Evolutionary conservation across 2,888 invertebrate species (phyloP).

Genomic region (Acronicta psi): DNA sequence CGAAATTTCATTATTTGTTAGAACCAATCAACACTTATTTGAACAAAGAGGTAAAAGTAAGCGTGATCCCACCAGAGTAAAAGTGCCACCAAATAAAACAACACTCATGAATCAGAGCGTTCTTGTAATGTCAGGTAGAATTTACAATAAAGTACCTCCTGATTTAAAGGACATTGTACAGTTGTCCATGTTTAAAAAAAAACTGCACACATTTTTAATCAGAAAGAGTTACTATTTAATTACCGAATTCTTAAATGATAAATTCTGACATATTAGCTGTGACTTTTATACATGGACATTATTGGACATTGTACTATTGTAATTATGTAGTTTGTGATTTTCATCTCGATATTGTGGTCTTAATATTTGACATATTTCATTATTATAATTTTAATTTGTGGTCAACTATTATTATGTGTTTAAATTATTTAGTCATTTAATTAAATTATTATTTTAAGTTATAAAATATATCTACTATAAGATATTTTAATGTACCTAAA

Average conservation of each 20-base stretch:
- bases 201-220: neutral
- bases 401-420: too few relatives aligned
- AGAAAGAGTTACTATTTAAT: neutral
- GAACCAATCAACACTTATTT: neutral
- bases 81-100: constrained; percentile 1
- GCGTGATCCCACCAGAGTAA: constrained; percentile 1
- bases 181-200: neutral
- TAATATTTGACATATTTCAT: too few relatives aligned
- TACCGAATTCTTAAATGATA: constrained; percentile 2
- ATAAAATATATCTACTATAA: too few relatives aligned
- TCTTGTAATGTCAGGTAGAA: neutral
- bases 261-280: too few relatives aligned
- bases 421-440: too few relatives aligned
- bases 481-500: too few relatives aligned
- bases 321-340: too few relatives aligned
- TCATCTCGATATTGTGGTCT: too few relatives aligned
- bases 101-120: neutral
- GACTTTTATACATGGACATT: too few relatives aligned
- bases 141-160: constrained; percentile 1
- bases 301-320: too few relatives aligned
- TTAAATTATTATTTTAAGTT: too few relatives aligned
- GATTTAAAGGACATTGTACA: neutral
- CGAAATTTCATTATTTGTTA: neutral
- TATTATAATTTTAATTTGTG: too few relatives aligned
- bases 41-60: neutral